Base-by-base conservation (phyloP, 2,797 vertebrate genomes). In the Sebastes iracundus region DNA sequence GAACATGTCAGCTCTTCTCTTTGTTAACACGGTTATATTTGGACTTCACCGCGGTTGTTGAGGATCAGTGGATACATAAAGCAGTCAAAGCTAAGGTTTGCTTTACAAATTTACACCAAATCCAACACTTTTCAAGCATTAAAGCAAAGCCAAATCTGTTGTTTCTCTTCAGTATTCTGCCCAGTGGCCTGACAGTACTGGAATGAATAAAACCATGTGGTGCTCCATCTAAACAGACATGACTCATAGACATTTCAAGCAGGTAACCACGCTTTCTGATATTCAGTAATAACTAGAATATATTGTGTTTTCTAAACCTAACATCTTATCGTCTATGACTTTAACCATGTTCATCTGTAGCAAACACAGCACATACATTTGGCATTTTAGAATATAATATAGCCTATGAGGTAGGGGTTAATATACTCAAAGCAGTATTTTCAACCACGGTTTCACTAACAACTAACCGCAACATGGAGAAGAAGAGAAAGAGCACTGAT, bases 1-100 rank as follows among this genome's bases (percentile, higher is more conserved):
- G 63, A 77, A 68, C 4, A 4, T 76, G 77, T 87, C 79, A 72
- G 66, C 72, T 65, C 58, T 42, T 71, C 62, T 79, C 46, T 85
- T 81, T 92, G 84, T 80, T 88, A 75, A 49, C 60, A 64, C 42
- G 56, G 81, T 56, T 74, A 83, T 77, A 78, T 87, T 80, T 82
- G 74, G 74, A 75, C 73, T 59, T 72, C 33, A 56, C 38, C 71
- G 42, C n/a, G 55, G 62, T 70, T 63, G 46, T 72, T 60, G 46
- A 77, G 53, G 67, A 84, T 85, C 66, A 60, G 61, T 32, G 58
- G 70, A 60, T 38, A 67, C 52, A 55, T 7, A 56, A 28, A 18
- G 52, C 49, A 28, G 25, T 49, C 61, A 72, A 73, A 72, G 42
- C 35, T n/a, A 46, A 49, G n/a, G 16, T 68, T 66, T 70, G 23